These are phyloP conservation scores for Dolichotis patagonum DNA, from an alignment of 2,113 vertebrate species.

Conservation along the genomic window DNA sequence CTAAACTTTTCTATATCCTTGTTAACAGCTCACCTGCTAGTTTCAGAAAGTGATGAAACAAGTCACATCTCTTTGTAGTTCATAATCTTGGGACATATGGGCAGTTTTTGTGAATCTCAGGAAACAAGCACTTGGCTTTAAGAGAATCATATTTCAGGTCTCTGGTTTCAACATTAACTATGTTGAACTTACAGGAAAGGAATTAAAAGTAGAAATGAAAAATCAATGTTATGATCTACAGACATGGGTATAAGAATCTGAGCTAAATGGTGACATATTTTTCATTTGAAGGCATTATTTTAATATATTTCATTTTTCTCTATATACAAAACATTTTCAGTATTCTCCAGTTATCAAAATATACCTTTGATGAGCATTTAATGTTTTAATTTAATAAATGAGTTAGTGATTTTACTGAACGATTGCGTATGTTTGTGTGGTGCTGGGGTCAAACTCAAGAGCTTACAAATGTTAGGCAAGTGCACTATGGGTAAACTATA, in stretches of 20 bases:
- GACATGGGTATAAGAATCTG: not conserved
- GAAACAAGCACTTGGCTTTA: not conserved
- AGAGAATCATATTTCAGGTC: not conserved
- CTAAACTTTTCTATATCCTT: not conserved
- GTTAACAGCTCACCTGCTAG: not conserved
- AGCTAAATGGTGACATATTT: not conserved
- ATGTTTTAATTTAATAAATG: slow-evolving; percentile 32
- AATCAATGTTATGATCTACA: not conserved
- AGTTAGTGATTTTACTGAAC: not conserved
- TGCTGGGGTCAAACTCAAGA: not conserved
- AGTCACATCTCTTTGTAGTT: not conserved
- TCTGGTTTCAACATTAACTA: not conserved
- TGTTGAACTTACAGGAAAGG: not conserved
- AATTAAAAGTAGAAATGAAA: not conserved
- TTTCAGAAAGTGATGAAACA: not conserved
- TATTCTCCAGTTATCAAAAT: slow-evolving; percentile 3
- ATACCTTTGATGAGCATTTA: not conserved
- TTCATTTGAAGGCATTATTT: slow-evolving; percentile 13
- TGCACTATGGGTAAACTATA: not conserved
- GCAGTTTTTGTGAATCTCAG: not conserved
- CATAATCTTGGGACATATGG: not conserved
- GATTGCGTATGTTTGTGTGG: not conserved
- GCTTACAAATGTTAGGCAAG: not conserved
- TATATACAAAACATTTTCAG: slow-evolving; percentile 13
- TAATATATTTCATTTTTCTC: not conserved